Conservation (phyloP, 2,113 vertebrate species). For the Heliornis fulica region DNA sequence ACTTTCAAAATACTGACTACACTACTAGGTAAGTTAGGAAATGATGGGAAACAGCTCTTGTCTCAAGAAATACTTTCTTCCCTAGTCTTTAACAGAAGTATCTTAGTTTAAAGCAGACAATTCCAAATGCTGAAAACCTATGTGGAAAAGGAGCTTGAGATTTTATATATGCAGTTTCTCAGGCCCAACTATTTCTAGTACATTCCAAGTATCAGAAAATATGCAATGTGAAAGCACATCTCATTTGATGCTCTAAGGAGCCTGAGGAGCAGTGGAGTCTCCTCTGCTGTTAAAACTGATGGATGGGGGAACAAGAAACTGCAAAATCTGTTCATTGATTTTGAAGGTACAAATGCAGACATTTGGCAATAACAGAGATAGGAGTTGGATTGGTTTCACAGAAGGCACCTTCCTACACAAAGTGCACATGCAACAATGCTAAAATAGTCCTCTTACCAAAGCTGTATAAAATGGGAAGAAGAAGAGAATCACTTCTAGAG, state of each 20-base stretch:
- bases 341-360: background rate
- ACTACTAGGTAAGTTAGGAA: background rate
- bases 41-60: background rate
- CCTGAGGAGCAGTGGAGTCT: background rate
- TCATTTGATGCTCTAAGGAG: background rate
- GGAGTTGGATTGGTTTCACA: background rate
- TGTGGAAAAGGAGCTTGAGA: background rate
- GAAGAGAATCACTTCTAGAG: slow-evolving; percentile 90
- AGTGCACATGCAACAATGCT: fast-evolving
- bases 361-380: background rate
- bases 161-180: background rate
- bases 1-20: background rate
- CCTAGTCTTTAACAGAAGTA: background rate
- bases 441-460: slow-evolving; percentile 76
- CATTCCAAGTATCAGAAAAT: background rate
- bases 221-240: background rate
- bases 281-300: background rate
- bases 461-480: slow-evolving; percentile 90
- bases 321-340: background rate
- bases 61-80: background rate
- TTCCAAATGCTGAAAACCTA: background rate
- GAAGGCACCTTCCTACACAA: background rate
- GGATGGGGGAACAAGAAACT: background rate
- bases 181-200: background rate
- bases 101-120: background rate